Percentiles rank a stretch among this genome's conserved stretches.
Conservation (phyloP, 1,140 invertebrate species). For the Ips typographus region DNA sequence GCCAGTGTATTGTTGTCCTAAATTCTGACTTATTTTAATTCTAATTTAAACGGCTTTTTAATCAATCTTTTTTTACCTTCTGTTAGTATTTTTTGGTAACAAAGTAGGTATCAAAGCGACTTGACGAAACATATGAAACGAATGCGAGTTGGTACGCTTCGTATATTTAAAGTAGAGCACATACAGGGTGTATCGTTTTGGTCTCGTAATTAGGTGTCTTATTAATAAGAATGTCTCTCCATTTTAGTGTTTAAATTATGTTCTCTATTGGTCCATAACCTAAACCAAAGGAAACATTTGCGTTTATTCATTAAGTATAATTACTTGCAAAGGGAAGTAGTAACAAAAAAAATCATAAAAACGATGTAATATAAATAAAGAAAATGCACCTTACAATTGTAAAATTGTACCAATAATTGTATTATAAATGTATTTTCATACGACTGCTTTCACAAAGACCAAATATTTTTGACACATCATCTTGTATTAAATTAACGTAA, state of each 20-base stretch:
- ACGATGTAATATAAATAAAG: conserved; percentile 1
- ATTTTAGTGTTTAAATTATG: neutral
- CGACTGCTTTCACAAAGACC: conserved; percentile 19
- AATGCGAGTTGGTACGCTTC: conserved; percentile 8
- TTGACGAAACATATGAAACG: too few species aligned
- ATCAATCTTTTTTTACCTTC: too few species aligned
- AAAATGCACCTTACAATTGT: conserved; percentile 14
- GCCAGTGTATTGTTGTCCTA: too few species aligned
- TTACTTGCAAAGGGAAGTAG: too few species aligned
- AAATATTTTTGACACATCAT: conserved; percentile 26
- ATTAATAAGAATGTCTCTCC: neutral
- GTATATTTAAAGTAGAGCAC: conserved; percentile 15
- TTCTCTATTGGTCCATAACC: too few species aligned
- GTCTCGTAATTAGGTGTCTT: conserved; percentile 24
- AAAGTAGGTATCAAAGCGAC: too few species aligned
- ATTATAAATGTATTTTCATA: conserved; percentile 28
- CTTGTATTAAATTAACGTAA: neutral
- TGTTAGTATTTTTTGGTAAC: too few species aligned
- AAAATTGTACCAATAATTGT: conserved; percentile 12
- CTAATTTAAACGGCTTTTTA: too few species aligned
- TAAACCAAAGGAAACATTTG: too few species aligned
- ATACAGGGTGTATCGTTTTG: conserved; percentile 32
- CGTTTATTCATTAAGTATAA: too few species aligned
- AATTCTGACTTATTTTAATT: too few species aligned
- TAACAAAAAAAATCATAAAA: neutral